A percentile compares a stretch with the other conserved stretches of the same genome.
phyloP scores from a whole-genome alignment of 2,113 vertebrate genomes.

The rabbit (Oryctolagus cuniculus) region mOryCun1.1 NC_091435.1:114691501-114692000 shows the following conservation, averaged over 20 bases:
- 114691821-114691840: background rate
- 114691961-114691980: background rate
- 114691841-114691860: background rate
- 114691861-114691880: background rate
- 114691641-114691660: background rate
- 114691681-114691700: background rate
- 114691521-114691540: background rate
- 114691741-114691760: background rate
- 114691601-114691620: background rate
- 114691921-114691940: background rate
- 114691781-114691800: background rate
- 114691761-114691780: background rate
- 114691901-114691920: background rate
- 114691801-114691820: constrained; percentile 14
- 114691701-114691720: background rate
- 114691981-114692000: background rate
- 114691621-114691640: background rate
- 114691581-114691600: background rate
- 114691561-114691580: background rate
- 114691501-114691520: background rate
- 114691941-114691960: too few relatives aligned
- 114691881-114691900: background rate
- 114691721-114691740: background rate
- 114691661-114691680: background rate
- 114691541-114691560: background rate